These are phyloP conservation scores for Hyla sarda DNA, from an alignment of 2,113 vertebrate species.

Conservation along the genomic window DNA sequence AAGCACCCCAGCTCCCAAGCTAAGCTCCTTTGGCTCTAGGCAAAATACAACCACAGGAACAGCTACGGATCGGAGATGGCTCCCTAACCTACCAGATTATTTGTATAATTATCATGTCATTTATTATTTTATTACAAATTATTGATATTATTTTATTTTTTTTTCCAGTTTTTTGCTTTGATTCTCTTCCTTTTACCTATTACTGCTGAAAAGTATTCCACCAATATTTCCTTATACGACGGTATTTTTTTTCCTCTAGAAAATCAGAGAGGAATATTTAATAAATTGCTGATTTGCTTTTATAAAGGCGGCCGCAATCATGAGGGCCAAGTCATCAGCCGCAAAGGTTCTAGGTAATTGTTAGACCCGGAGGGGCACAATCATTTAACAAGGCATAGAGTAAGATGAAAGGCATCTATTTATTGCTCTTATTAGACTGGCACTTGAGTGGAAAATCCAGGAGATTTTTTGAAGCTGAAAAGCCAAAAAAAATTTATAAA, in stretches of 20 bases:
- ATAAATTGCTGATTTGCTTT: conserved; percentile 61
- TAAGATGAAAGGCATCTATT: conserved; percentile 62
- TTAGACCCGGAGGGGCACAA: conserved; percentile 59
- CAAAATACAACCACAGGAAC: too few species aligned
- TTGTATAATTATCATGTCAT: too few species aligned
- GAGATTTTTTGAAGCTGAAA: conserved; percentile 62
- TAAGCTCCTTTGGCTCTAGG: too few species aligned
- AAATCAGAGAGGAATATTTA: conserved; percentile 53
- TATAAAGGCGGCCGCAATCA: conserved; percentile 64
- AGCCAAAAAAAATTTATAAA: conserved; percentile 56
- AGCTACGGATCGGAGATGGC: too few species aligned
- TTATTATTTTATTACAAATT: too few species aligned
- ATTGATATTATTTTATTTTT: background rate
- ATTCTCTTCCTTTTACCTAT: background rate
- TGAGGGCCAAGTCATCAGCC: conserved; percentile 35
- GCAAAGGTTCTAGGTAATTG: conserved; percentile 64
- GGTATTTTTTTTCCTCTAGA: background rate
- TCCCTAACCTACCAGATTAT: too few species aligned
- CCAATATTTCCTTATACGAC: background rate
- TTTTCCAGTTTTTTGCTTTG: background rate
- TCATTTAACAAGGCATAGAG: conserved; percentile 61
- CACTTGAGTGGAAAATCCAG: conserved; percentile 61
- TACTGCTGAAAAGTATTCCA: too few species aligned
- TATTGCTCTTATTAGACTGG: conserved; percentile 61
- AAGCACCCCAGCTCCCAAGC: too few species aligned